These are phyloP conservation scores for Odontesthes bonariensis DNA, from an alignment of 2,113 vertebrate species.

Conservation along the genomic window DNA sequence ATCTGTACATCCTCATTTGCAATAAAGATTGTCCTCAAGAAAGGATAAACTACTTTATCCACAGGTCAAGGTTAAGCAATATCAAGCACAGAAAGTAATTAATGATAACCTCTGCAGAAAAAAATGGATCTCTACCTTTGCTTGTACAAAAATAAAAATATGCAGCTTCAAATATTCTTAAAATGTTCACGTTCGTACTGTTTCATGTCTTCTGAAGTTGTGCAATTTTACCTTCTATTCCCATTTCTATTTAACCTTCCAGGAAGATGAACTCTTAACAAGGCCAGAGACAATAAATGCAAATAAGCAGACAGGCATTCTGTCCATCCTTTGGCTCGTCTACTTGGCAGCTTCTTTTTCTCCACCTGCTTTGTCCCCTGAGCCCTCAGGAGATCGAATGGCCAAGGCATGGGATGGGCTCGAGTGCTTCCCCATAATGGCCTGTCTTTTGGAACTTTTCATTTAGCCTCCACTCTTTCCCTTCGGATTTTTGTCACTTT, in stretches of 20 bases:
- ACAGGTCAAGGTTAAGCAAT: slow-evolving; percentile 46
- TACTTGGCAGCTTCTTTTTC: slow-evolving; percentile 38
- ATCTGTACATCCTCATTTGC: slow-evolving; percentile 31
- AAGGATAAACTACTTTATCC: slow-evolving; percentile 45
- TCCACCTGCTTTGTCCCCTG: slow-evolving; percentile 49
- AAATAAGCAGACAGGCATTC: slow-evolving; percentile 37
- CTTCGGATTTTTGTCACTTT: slow-evolving; percentile 37
- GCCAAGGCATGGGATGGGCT: slow-evolving; percentile 39
- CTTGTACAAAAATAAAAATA: slow-evolving; percentile 70
- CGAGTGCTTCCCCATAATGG: slow-evolving; percentile 56
- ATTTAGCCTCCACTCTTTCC: slow-evolving; percentile 22
- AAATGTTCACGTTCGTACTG: slow-evolving; percentile 43
- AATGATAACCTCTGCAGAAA: slow-evolving; percentile 7
- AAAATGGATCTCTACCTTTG: neutral
- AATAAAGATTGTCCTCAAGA: slow-evolving; percentile 46
- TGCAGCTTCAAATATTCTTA: slow-evolving; percentile 60
- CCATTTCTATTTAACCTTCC: slow-evolving; percentile 50
- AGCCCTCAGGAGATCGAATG: slow-evolving; percentile 54
- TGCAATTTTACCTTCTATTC: slow-evolving; percentile 48
- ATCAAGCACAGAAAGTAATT: slow-evolving; percentile 22
- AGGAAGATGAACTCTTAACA: slow-evolving; percentile 40
- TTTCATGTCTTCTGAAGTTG: slow-evolving; percentile 40
- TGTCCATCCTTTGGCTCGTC: slow-evolving; percentile 63
- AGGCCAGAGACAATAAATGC: slow-evolving; percentile 25
- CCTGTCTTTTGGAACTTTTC: slow-evolving; percentile 45